Conservation (phyloP, 2,797 vertebrate species). For the Parambassis ranga region DNA sequence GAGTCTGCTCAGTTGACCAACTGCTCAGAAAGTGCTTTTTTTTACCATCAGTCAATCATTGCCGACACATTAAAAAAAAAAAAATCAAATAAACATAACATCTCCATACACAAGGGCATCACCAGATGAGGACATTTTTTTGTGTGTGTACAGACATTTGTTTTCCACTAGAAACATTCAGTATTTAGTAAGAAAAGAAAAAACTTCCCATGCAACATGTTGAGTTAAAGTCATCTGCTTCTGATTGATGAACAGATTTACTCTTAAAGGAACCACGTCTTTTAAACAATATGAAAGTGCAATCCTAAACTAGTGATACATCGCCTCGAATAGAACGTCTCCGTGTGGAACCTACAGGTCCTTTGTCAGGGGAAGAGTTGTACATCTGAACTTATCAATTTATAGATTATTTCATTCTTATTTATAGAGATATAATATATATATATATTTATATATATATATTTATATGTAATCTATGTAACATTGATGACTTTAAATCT, state of each 20-base stretch:
- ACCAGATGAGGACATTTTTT: conserved; percentile 47
- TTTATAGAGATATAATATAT: conserved; percentile 59
- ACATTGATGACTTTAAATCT: conserved; percentile 73
- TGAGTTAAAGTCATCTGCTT: conserved; percentile 54
- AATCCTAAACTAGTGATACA: conserved; percentile 76
- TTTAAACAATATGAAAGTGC: conserved; percentile 76
- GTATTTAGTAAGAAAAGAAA: conserved; percentile 58
- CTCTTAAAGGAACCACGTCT: conserved; percentile 50
- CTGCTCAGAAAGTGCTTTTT: conserved; percentile 80
- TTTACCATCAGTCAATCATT: conserved; percentile 62
- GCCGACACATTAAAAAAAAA: conserved; percentile 41
- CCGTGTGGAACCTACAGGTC: conserved; percentile 65
- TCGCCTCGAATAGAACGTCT: conserved; percentile 62
- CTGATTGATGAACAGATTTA: conserved; percentile 35
- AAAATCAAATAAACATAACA: conserved; percentile 25
- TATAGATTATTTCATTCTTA: conserved; percentile 69
- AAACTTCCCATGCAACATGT: conserved; percentile 63
- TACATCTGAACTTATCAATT: conserved; percentile 69
- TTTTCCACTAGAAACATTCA: conserved; percentile 71
- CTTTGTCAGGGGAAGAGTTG: conserved; percentile 60
- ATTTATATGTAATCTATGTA: conserved; percentile 74
- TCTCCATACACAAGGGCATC: conserved; percentile 49
- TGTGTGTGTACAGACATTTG: conserved; percentile 35
- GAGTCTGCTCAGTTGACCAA: conserved; percentile 76
- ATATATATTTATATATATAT: conserved; percentile 22